phyloP scores from a whole-genome alignment of 2,888 invertebrate species.

The Ceratothoa steindachneri region DNA sequence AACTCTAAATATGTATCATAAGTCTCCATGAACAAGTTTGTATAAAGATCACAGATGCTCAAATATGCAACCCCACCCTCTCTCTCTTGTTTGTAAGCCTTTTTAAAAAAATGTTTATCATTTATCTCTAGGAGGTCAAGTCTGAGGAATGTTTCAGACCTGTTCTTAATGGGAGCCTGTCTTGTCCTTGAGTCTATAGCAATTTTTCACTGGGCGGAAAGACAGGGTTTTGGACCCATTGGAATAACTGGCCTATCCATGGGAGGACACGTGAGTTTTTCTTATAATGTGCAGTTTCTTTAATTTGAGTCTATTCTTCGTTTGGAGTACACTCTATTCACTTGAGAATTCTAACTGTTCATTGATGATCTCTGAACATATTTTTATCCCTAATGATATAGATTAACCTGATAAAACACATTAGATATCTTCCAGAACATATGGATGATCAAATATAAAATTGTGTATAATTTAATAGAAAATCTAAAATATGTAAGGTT shows the following conservation, averaged over 20 bases:
- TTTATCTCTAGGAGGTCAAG: constrained; percentile 75
- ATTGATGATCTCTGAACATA: background rate
- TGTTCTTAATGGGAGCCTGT: constrained; percentile 98
- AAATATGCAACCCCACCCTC: too few relatives aligned
- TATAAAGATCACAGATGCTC: too few relatives aligned
- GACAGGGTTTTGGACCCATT: constrained; percentile 83
- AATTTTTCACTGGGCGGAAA: constrained; percentile 88
- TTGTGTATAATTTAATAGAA: too few relatives aligned
- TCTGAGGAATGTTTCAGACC: constrained; percentile 90
- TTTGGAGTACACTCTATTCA: too few relatives aligned
- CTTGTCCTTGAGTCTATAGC: constrained; percentile 88
- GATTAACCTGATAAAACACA: background rate
- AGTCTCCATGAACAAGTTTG: too few relatives aligned
- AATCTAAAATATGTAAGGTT: too few relatives aligned
- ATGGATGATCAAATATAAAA: too few relatives aligned
- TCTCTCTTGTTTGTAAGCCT: too few relatives aligned
- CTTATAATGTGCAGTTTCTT: background rate
- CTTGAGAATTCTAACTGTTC: too few relatives aligned
- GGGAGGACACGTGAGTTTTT: constrained; percentile 86
- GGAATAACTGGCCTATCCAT: constrained; percentile 94
- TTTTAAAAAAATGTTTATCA: too few relatives aligned
- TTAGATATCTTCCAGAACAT: too few relatives aligned
- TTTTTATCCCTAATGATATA: background rate
- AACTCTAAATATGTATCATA: too few relatives aligned
- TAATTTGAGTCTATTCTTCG: background rate